Conservation (phyloP, 2,113 vertebrate genomes). For the Ovis canadensis region DNA sequence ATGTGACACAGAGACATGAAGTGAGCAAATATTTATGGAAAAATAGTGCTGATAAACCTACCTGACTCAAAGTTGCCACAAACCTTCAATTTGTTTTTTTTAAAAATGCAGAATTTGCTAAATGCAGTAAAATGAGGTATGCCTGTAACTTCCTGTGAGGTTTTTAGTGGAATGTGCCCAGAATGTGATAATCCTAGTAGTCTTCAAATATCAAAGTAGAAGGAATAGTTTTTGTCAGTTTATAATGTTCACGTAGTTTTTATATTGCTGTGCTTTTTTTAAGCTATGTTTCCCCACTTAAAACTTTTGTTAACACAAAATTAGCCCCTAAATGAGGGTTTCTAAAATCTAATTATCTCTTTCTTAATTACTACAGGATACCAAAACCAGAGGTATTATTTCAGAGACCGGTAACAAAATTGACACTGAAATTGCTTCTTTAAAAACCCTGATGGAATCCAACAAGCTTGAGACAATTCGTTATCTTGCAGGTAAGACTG, state of each 20-base stretch:
- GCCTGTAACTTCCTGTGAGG: background rate
- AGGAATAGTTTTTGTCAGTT: slow-evolving; percentile 12
- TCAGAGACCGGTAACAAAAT: slow-evolving; percentile 95
- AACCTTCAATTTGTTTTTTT: background rate
- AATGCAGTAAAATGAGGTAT: background rate
- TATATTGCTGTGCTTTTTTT: background rate
- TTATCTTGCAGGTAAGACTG: slow-evolving; percentile 87
- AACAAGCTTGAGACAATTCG: slow-evolving; percentile 94
- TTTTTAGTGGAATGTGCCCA: background rate
- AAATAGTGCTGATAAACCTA: background rate
- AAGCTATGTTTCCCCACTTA: background rate
- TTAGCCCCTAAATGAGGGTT: background rate
- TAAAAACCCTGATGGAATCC: slow-evolving; percentile 95
- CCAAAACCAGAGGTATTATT: slow-evolving; percentile 86
- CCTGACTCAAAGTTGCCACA: background rate
- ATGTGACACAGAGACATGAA: background rate
- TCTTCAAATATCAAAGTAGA: background rate
- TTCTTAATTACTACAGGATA: slow-evolving; percentile 84
- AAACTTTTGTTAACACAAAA: background rate
- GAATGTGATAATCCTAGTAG: background rate
- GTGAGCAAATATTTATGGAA: background rate
- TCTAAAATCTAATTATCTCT: background rate
- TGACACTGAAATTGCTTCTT: slow-evolving; percentile 93
- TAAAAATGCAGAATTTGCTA: too few relatives aligned
- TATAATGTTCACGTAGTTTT: background rate